Conservation (phyloP, 2,113 vertebrate species). For the Saccopteryx bilineata region DNA sequence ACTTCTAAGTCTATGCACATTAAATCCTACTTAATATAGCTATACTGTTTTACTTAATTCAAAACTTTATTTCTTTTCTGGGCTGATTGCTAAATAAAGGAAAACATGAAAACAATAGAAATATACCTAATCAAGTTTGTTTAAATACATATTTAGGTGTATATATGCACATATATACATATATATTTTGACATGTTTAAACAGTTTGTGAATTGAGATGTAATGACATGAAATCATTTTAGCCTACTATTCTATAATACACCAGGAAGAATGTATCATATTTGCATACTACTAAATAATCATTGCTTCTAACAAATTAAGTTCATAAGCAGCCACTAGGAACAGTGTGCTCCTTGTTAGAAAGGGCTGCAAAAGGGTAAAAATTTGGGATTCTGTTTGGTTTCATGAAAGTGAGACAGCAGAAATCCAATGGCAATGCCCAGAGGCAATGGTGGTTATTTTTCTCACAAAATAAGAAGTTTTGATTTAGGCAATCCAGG, state of each 20-base stretch:
- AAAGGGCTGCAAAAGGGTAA: not conserved
- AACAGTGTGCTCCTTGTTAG: not conserved
- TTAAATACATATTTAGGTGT: not conserved
- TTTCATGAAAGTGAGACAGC: not conserved
- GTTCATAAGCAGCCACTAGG: not conserved
- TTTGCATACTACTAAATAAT: not conserved
- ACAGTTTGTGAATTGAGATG: conserved; percentile 36
- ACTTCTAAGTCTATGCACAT: not conserved
- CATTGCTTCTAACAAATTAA: not conserved
- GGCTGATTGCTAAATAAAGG: not conserved
- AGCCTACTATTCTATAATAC: not conserved
- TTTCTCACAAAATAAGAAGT: not conserved
- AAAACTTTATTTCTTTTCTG: not conserved
- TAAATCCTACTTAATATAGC: conserved; percentile 9
- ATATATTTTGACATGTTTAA: conserved; percentile 25
- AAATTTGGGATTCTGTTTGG: not conserved
- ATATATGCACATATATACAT: not conserved
- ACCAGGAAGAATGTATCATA: not conserved
- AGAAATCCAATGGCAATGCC: not conserved
- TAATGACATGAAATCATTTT: conserved; percentile 33
- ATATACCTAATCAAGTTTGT: not conserved
- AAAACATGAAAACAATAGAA: conserved; percentile 37
- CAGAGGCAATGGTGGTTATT: conserved; percentile 4
- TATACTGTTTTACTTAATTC: not conserved
- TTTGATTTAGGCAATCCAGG: not conserved